These are phyloP conservation scores for Boleophthalmus pectinirostris DNA, from an alignment of 2,113 vertebrate genomes.

Conservation along the genomic window DNA sequence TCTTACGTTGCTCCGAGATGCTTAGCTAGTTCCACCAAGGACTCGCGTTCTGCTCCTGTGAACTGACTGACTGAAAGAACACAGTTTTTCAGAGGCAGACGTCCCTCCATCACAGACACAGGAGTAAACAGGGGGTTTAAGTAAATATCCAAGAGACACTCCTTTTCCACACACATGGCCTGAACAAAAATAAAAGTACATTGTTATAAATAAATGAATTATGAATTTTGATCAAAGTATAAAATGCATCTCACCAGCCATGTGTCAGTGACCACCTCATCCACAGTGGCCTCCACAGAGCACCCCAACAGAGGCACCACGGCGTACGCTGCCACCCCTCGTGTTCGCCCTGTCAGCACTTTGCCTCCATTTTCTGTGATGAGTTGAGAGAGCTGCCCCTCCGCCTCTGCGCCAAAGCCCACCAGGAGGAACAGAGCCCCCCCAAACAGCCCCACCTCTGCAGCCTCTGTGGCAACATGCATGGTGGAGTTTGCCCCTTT, in stretches of 20 bases:
- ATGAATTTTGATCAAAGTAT: background rate
- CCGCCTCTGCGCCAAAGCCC: conserved; percentile 85
- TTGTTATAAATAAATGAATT: background rate
- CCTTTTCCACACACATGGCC: conserved; percentile 89
- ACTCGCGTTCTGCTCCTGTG: conserved; percentile 90
- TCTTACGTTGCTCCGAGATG: conserved; percentile 89
- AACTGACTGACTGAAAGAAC: conserved; percentile 96
- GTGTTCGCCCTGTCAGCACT: conserved; percentile 74
- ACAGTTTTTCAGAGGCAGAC: conserved; percentile 82
- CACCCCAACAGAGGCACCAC: conserved; percentile 92
- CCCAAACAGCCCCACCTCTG: conserved; percentile 82
- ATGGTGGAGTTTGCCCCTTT: conserved; percentile 63
- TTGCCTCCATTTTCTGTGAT: conserved; percentile 86
- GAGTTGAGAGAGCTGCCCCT: conserved; percentile 78
- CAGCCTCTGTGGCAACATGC: conserved; percentile 72
- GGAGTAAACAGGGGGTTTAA: conserved; percentile 91
- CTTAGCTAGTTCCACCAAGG: conserved; percentile 86
- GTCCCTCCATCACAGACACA: conserved; percentile 83
- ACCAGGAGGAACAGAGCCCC: conserved; percentile 85
- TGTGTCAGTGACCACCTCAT: conserved; percentile 93
- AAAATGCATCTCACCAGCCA: conserved; percentile 89
- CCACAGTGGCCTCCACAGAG: conserved; percentile 85
- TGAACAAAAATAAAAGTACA: conserved; percentile 49
- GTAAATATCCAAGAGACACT: conserved; percentile 79
- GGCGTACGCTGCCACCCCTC: conserved; percentile 87